Percentiles rank a stretch among this genome's conserved stretches.
Conservation (phyloP, 2,888 invertebrate genomes). For the Scrobipalpa atriplicella region DNA sequence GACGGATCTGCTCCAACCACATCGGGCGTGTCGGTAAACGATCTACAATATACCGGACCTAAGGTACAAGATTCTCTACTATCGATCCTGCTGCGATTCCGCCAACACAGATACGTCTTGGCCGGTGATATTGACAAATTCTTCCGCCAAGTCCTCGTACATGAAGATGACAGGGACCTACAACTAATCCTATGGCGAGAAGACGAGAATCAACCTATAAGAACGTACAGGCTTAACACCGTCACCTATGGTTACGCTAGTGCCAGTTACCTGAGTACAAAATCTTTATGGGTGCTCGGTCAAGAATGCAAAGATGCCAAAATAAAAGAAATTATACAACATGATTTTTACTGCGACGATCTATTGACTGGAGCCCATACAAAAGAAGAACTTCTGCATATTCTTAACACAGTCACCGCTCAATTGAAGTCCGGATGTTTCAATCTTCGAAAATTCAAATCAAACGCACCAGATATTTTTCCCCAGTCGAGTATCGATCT, state of each 20-base stretch:
- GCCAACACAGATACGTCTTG: conserved; percentile 32
- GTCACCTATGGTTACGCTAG: conserved; percentile 25
- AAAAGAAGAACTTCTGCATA: background rate
- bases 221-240: conserved; percentile 22
- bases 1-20: conserved; percentile 36
- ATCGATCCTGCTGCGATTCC: conserved; percentile 32
- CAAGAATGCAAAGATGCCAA: conserved; percentile 21
- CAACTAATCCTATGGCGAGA: conserved; percentile 30
- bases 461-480: conserved; percentile 19
- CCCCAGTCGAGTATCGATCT: background rate
- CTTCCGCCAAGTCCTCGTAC: conserved; percentile 31
- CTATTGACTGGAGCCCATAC: conserved; percentile 19
- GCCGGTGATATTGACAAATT: conserved; percentile 38
- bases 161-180: conserved; percentile 12
- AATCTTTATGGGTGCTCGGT: conserved; percentile 24
- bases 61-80: conserved; percentile 36
- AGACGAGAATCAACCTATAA: conserved; percentile 16
- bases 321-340: conserved; percentile 19
- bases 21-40: conserved; percentile 38
- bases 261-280: conserved; percentile 19
- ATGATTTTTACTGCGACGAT: conserved; percentile 26
- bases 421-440: conserved; percentile 22
- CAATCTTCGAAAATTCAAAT: conserved; percentile 27
- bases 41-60: conserved; percentile 36
- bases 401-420: conserved; percentile 16